Conservation (phyloP, 2,888 invertebrate genomes). For the Cosmia pyralina region DNA sequence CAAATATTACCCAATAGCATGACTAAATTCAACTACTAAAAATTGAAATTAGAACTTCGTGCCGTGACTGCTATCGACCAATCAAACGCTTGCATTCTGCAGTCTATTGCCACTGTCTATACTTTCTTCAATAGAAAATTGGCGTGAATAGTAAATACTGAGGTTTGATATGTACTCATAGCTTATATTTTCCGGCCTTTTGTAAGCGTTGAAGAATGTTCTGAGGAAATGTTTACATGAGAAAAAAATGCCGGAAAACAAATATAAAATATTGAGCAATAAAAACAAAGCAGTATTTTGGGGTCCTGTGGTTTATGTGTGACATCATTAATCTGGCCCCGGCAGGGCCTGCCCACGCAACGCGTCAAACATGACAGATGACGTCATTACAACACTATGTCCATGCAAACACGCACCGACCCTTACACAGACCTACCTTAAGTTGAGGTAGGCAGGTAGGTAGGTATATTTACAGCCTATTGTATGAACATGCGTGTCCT, state of each 20-base stretch:
- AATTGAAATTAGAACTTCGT: conserved; percentile 66
- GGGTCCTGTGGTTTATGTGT: conserved; percentile 76
- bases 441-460: conserved; percentile 42
- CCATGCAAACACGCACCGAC: conserved; percentile 64
- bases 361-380: conserved; percentile 76
- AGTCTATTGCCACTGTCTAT: conserved; percentile 50
- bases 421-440: conserved; percentile 14
- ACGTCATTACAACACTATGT: conserved; percentile 77
- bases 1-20: conserved; percentile 67
- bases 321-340: conserved; percentile 82
- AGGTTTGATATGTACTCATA: neutral
- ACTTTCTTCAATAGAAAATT: conserved; percentile 38
- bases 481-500: conserved; percentile 26
- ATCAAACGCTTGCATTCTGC: conserved; percentile 57
- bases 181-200: conserved; percentile 7
- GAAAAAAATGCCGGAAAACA: conserved; percentile 26
- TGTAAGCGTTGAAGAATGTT: neutral
- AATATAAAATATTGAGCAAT: conserved; percentile 64
- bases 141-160: conserved; percentile 29
- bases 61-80: conserved; percentile 62
- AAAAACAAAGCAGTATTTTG: conserved; percentile 79
- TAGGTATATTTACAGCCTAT: conserved; percentile 33
- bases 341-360: conserved; percentile 52
- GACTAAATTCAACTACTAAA: conserved; percentile 66
- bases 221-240: neutral